phyloP scores from a whole-genome alignment of 2,888 invertebrate genomes.

The Volucella inflata region DNA sequence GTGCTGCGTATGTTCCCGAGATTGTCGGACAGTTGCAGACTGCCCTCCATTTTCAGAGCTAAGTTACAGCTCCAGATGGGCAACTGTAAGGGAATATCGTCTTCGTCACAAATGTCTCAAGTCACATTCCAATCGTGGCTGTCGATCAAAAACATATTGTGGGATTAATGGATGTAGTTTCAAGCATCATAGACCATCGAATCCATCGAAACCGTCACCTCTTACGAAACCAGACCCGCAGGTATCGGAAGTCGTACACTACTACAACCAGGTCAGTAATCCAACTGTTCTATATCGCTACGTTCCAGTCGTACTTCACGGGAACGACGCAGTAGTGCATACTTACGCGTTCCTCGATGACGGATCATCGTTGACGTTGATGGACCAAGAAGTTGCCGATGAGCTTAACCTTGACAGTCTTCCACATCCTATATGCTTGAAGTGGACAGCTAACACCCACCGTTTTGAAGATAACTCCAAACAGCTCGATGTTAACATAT shows the following conservation, averaged over 20 bases:
- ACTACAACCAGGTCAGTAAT: too few relatives aligned
- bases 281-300: constrained; percentile 1
- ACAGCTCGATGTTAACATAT: constrained; percentile 4
- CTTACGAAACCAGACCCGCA: too few relatives aligned
- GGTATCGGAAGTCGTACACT: too few relatives aligned
- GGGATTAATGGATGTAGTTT: too few relatives aligned
- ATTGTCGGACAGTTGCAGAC: too few relatives aligned
- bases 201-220: too few relatives aligned
- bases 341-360: background rate
- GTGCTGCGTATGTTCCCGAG: background rate
- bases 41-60: constrained; percentile 5
- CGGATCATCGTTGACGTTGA: too few relatives aligned
- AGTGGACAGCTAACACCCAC: constrained; percentile 5
- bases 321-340: background rate
- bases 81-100: background rate
- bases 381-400: background rate
- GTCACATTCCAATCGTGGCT: too few relatives aligned
- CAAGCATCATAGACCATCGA: too few relatives aligned
- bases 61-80: background rate
- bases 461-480: background rate
- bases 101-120: too few relatives aligned
- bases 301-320: background rate
- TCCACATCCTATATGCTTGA: background rate
- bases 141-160: too few relatives aligned
- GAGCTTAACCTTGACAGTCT: background rate